Percentiles rank a stretch among this genome's conserved stretches.
phyloP scores from a whole-genome alignment of 2,888 invertebrate genomes.

The Bursaphelenchus okinawaensis region DNA sequence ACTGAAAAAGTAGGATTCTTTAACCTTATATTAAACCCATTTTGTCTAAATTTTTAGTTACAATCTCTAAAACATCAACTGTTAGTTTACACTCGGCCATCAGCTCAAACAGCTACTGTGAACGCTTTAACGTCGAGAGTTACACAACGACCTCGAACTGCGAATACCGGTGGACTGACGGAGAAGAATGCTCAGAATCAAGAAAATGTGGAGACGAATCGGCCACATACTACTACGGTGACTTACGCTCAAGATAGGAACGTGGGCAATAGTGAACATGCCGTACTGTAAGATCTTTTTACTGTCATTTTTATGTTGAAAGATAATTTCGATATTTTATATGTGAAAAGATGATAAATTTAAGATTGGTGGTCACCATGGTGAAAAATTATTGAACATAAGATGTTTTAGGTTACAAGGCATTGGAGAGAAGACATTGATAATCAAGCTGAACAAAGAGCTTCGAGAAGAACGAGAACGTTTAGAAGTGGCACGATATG shows the following conservation, averaged over 20 bases:
- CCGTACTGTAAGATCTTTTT: background rate
- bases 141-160: background rate
- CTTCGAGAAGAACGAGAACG: slow-evolving; percentile 34
- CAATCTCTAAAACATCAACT: slow-evolving; percentile 50
- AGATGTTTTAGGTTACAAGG: slow-evolving; percentile 11
- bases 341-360: too few species aligned
- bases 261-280: background rate
- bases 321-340: too few species aligned
- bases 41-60: slow-evolving; percentile 25
- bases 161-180: background rate
- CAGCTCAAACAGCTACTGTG: slow-evolving; percentile 28
- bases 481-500: slow-evolving; percentile 29
- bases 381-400: too few species aligned
- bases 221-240: background rate
- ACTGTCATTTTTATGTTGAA: too few species aligned
- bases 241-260: background rate
- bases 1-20: slow-evolving; percentile 20
- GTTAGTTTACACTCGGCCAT: slow-evolving; percentile 45
- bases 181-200: background rate
- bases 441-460: slow-evolving; percentile 36
- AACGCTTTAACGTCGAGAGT: slow-evolving; percentile 16
- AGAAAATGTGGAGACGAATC: background rate
- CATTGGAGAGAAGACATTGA: slow-evolving; percentile 37
- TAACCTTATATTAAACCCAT: too few species aligned
- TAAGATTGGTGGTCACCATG: too few species aligned